phyloP scores from a whole-genome alignment of 2,113 vertebrate genomes.

The Microcebus jonahi region DNA sequence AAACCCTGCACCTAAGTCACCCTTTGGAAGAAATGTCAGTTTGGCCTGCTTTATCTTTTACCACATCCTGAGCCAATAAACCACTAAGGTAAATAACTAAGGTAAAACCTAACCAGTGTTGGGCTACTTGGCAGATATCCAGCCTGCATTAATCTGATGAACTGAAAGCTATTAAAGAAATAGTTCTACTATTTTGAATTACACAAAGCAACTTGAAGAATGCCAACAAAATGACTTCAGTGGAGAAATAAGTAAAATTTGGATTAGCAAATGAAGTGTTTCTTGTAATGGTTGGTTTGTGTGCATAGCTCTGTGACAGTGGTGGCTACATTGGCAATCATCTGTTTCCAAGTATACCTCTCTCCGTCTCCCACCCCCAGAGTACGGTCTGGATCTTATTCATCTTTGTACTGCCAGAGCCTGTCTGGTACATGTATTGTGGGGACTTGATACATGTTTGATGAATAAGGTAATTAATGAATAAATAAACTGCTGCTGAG shows the following conservation, averaged over 20 bases:
- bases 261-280: background rate
- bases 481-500: constrained; percentile 35
- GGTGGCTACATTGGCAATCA: background rate
- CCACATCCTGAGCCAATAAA: background rate
- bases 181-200: background rate
- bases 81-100: background rate
- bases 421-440: background rate
- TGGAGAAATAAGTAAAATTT: background rate
- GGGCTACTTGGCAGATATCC: background rate
- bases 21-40: background rate
- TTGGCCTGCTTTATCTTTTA: background rate
- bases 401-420: background rate
- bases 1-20: background rate
- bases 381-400: background rate
- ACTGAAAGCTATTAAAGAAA: background rate
- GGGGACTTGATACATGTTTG: background rate
- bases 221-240: background rate
- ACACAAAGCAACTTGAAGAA: constrained; percentile 10
- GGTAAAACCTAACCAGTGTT: background rate
- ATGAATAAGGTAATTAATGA: constrained; percentile 36
- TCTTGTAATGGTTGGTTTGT: background rate
- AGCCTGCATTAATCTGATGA: background rate
- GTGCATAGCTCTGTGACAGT: background rate
- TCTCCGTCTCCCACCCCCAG: background rate
- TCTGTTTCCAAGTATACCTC: background rate